Evolutionary conservation across 2,888 invertebrate species (phyloP), one percentile per base, ranked within the genome.

Genomic region (Hypomecis punctinalis): DNA sequence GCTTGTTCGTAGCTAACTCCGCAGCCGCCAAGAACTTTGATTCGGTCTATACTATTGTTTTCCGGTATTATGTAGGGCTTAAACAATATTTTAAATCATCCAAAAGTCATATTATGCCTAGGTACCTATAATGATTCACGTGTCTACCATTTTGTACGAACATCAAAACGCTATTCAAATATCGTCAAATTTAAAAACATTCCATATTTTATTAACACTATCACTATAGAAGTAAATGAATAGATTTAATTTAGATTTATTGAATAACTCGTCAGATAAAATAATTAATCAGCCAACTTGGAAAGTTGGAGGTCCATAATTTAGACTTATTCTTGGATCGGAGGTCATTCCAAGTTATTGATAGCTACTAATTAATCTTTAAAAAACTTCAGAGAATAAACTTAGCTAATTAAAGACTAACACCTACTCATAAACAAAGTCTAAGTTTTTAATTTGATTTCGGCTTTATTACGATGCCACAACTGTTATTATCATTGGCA

Each of bases 221-320:
- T 23, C 23, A 23, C 23, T 23, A 23, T 23, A 23, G 23, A 23
- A 23, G 23, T 23, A 23, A 39, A 37, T 39, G 37, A 57, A 62
- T 47, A 51, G 58, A 63, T 66, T 58, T 56, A 63, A 48, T 43
- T 56, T 10, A 45, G 53, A 52, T 58, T 66, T 61, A 53, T 66
- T 66, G 61, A 68, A 48, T 11, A 52, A 60, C 52, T 64, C 60
- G 65, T 67, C 69, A 57, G 65, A 63, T 23, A 3, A 23, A 23
- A 23, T 63, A 60, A 69, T 69, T 66, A 69, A 53, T 67, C 61
- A 68, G 56, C 36, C 36, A 56, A 63, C 60, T 67, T 65, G 53
- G 66, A 69, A 69, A 69, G 71, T 66, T 47, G 40, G 49, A 54
- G 51, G 35, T 51, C 7, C 45, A 46, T 46, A 55, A 62, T 49